These are phyloP conservation scores for Rhinophrynus dorsalis DNA, from an alignment of 2,797 vertebrate species.

Conservation along the genomic window DNA sequence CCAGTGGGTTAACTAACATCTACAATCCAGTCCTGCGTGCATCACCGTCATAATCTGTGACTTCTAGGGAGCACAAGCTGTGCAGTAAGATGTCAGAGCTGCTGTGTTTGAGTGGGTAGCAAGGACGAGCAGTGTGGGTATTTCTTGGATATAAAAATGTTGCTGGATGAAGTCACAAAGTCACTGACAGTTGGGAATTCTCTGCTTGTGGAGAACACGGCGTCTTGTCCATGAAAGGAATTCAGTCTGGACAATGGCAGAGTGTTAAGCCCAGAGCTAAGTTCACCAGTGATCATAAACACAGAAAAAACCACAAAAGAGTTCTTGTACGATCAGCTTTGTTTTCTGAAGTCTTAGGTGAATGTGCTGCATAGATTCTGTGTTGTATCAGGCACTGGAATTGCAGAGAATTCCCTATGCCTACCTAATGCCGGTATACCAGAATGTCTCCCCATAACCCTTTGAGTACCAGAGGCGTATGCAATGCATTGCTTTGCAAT, in stretches of 20 bases:
- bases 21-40: background rate
- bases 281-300: background rate
- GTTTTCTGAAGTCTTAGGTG: no score
- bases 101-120: conserved; percentile 1
- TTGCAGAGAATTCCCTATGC: no score
- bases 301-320: background rate
- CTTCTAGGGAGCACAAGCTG: background rate
- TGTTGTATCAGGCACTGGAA: no score
- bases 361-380: no score
- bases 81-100: background rate
- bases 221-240: background rate
- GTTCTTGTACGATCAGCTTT: no score
- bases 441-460: no score
- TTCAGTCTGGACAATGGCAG: background rate
- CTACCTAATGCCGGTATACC: no score
- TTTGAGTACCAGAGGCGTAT: no score
- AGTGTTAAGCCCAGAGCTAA: background rate
- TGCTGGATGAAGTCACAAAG: background rate
- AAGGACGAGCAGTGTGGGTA: background rate
- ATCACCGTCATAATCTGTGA: background rate
- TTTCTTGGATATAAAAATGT: background rate
- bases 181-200: background rate
- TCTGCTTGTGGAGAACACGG: background rate
- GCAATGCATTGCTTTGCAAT: no score
- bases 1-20: no score